Conservation (phyloP, 2,797 vertebrate genomes). For the Peromyscus eremicus region DNA sequence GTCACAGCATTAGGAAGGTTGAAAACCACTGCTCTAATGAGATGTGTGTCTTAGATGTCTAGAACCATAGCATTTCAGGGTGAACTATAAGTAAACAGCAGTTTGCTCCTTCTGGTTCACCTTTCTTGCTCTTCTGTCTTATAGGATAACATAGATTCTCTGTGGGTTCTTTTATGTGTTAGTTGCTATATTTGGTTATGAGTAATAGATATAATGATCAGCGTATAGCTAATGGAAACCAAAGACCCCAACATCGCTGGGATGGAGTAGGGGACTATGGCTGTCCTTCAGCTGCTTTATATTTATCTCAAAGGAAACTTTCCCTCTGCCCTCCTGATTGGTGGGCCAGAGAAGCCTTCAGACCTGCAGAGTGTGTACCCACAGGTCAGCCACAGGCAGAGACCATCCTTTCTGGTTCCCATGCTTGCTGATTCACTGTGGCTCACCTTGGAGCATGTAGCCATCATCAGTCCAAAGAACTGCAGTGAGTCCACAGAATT, state of each 20-base stretch:
- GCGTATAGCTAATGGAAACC: not conserved
- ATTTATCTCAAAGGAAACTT: not conserved
- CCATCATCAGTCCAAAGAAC: not conserved
- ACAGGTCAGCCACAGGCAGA: not conserved
- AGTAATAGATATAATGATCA: not conserved
- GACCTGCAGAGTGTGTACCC: not conserved
- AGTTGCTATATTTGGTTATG: not conserved
- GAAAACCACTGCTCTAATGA: not conserved
- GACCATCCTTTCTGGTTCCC: not conserved
- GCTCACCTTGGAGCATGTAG: not conserved
- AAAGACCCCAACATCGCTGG: not conserved
- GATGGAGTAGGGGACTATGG: not conserved
- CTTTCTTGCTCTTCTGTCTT: slow-evolving; percentile 5
- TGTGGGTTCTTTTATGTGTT: not conserved
- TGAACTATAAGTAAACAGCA: not conserved
- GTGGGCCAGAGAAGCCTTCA: not conserved
- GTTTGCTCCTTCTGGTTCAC: not conserved
- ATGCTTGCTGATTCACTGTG: not conserved
- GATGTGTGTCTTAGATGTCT: not conserved
- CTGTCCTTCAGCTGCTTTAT: not conserved
- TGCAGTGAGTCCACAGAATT: not conserved
- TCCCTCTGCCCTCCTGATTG: not conserved
- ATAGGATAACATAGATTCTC: not conserved
- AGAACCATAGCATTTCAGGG: not conserved
- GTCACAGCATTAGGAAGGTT: too few species aligned